Percentiles rank a stretch among this genome's conserved stretches.
Evolutionary conservation across 1,140 invertebrate genomes (phyloP).

Genomic region (Macrotrachela quadricornifera): DNA sequence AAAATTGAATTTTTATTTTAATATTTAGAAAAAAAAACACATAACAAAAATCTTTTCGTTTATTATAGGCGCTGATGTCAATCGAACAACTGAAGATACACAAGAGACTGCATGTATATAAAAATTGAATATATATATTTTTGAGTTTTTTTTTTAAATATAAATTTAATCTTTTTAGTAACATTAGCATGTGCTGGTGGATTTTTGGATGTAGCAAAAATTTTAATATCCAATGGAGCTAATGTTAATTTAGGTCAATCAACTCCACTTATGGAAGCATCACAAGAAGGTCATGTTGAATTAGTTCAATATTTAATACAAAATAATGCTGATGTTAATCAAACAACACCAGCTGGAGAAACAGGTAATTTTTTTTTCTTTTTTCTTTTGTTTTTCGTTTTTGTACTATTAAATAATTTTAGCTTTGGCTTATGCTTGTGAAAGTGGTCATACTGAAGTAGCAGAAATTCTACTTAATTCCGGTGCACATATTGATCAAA

Average conservation of each 20-base stretch:
- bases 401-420: constrained; percentile 8
- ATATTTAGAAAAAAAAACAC: no score
- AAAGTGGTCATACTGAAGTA: constrained; percentile 32
- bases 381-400: no score
- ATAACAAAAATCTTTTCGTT: no score
- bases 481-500: constrained; percentile 30
- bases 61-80: constrained; percentile 81
- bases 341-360: constrained; percentile 36
- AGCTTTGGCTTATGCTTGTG: constrained; percentile 32
- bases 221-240: constrained; percentile 77
- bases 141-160: no score
- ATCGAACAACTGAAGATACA: constrained; percentile 86
- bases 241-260: constrained; percentile 66
- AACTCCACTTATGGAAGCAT: constrained; percentile 90
- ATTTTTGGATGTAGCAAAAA: constrained; percentile 87
- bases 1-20: constrained; percentile 12
- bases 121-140: no score
- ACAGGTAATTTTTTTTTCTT: constrained; percentile 26
- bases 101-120: constrained; percentile 70
- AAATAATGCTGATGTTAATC: constrained; percentile 42
- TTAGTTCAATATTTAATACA: constrained; percentile 43
- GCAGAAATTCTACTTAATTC: constrained; percentile 23
- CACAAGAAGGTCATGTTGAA: constrained; percentile 84
- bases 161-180: constrained; percentile 22
- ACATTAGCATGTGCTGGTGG: constrained; percentile 90